Evolutionary conservation across 1,140 invertebrate genomes (phyloP).

Genomic region (Popillia japonica): DNA sequence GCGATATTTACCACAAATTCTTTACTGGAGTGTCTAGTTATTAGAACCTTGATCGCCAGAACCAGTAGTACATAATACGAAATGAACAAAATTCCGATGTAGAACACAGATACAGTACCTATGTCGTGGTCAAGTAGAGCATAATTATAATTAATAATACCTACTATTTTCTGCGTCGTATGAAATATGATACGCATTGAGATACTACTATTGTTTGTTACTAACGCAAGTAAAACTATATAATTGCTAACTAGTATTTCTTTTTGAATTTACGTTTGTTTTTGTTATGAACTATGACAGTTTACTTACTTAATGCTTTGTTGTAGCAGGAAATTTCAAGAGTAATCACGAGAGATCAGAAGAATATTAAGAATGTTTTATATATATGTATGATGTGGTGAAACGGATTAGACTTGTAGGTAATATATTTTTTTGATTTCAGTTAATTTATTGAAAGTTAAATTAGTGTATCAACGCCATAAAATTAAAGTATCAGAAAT

Average conservation of each 20-base stretch:
- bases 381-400: no score
- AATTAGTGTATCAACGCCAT: no score
- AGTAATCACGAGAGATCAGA: no score
- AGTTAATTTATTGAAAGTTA: no score
- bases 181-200: not conserved
- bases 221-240: not conserved
- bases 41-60: slow-evolving; percentile 34
- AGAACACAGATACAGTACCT: slow-evolving; percentile 12
- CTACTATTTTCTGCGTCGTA: not conserved
- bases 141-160: slow-evolving; percentile 36
- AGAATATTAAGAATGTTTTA: no score
- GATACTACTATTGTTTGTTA: slow-evolving; percentile 7
- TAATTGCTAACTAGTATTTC: not conserved
- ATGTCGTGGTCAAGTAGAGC: slow-evolving; percentile 7
- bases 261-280: no score
- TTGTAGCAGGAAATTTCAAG: no score
- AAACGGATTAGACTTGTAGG: no score
- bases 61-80: slow-evolving; percentile 13
- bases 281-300: no score
- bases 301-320: no score
- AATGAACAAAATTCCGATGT: slow-evolving; percentile 27
- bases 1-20: slow-evolving; percentile 39
- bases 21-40: slow-evolving; percentile 9
- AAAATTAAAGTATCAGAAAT: no score
- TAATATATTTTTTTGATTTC: no score